These are phyloP conservation scores for Drosophila nebulosa DNA, from an alignment of 1,140 invertebrate genomes.

Conservation along the genomic window DNA sequence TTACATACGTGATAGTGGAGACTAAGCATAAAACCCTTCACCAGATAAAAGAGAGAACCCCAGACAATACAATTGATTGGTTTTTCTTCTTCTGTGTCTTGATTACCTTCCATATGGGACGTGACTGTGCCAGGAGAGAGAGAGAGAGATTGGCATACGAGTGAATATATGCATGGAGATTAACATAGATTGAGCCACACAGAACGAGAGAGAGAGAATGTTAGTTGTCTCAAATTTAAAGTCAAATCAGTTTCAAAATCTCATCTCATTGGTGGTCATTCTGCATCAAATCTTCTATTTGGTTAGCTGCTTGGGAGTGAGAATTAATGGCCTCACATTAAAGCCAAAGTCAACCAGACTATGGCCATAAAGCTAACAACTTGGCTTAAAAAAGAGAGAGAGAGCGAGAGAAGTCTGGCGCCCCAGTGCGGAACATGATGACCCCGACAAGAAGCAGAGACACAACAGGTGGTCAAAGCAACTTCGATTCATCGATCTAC, in stretches of 20 bases:
- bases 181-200: slow-evolving; percentile 7
- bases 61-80: slow-evolving; percentile 52
- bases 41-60: neutral
- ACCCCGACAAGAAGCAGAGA: slow-evolving; percentile 33
- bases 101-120: slow-evolving; percentile 74
- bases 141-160: slow-evolving; percentile 9
- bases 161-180: slow-evolving; percentile 36
- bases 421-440: slow-evolving; percentile 60
- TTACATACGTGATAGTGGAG: slow-evolving; percentile 76
- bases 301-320: no score
- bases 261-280: slow-evolving; percentile 27
- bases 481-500: neutral
- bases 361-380: slow-evolving; percentile 32
- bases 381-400: no score
- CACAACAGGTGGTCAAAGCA: slow-evolving; percentile 60
- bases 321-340: slow-evolving; percentile 53
- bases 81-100: slow-evolving; percentile 35
- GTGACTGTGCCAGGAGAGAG: slow-evolving; percentile 51
- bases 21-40: slow-evolving; percentile 28
- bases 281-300: slow-evolving; percentile 12
- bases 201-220: neutral
- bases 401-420: slow-evolving; percentile 10
- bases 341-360: slow-evolving; percentile 8
- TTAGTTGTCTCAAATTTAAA: neutral
- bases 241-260: neutral